Evolutionary conservation across 2,797 vertebrate genomes (phyloP).

Genomic region (Enteromius unitaeniatus): DNA sequence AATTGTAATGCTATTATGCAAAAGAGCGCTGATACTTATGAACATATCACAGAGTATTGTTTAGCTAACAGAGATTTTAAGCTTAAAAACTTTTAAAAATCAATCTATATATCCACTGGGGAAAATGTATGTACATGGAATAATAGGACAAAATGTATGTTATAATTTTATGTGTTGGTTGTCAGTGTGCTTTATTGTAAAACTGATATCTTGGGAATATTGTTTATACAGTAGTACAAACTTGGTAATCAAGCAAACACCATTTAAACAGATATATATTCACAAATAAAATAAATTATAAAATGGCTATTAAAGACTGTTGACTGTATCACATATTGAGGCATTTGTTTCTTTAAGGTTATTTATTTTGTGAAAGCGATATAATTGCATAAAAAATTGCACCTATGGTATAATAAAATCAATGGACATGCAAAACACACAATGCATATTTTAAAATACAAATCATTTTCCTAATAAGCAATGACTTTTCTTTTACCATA

Average conservation of each 20-base stretch:
- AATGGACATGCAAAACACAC: constrained; percentile 43
- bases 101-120: background rate
- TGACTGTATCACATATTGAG: constrained; percentile 25
- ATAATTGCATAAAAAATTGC: constrained; percentile 21
- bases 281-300: constrained; percentile 15
- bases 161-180: constrained; percentile 20
- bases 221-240: constrained; percentile 41
- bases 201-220: constrained; percentile 27
- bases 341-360: constrained; percentile 11
- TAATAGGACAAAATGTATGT: background rate
- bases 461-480: constrained; percentile 20
- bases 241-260: constrained; percentile 24
- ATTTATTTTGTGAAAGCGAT: constrained; percentile 12
- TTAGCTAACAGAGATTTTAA: constrained; percentile 32
- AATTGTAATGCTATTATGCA: constrained; percentile 29
- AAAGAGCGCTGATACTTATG: constrained; percentile 31
- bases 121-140: background rate
- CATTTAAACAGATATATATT: constrained; percentile 34
- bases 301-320: constrained; percentile 27
- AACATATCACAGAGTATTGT: constrained; percentile 28
- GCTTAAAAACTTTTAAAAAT: background rate
- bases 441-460: constrained; percentile 26
- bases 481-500: constrained; percentile 22
- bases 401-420: constrained; percentile 25
- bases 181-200: constrained; percentile 13